Evolutionary conservation across 37 sponge, comb jelly and placozoan species (phyloP).

Genomic region (Beroe ovata): DNA sequence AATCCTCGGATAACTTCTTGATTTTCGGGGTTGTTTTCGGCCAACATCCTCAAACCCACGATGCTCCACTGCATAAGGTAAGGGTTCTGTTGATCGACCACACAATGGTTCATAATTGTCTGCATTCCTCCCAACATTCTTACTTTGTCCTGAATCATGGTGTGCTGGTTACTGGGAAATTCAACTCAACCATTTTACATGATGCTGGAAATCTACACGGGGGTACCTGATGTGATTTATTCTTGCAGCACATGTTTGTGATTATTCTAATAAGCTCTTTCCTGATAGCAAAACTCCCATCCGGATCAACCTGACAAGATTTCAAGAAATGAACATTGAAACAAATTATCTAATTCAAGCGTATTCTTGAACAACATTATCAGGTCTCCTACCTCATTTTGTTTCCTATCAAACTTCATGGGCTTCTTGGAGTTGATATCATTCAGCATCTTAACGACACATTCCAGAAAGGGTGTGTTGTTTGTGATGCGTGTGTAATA

Average conservation of each 20-base stretch:
- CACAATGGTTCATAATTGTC: slow-evolving; percentile 10
- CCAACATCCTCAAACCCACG: slow-evolving; percentile 11
- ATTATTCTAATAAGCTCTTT: slow-evolving; percentile 46
- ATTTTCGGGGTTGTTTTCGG: slow-evolving; percentile 16
- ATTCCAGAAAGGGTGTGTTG: slow-evolving; percentile 63
- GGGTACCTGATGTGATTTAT: slow-evolving; percentile 44
- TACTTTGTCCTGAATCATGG: slow-evolving; percentile 13
- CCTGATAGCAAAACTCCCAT: slow-evolving; percentile 29
- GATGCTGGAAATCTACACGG: no score
- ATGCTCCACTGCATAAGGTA: slow-evolving; percentile 51
- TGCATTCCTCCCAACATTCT: slow-evolving; percentile 18
- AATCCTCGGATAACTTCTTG: slow-evolving; percentile 38
- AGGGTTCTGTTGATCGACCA: slow-evolving; percentile 34
- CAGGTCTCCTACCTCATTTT: no score
- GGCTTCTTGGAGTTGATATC: slow-evolving; percentile 60
- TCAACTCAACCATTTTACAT: no score
- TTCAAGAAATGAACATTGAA: neutral
- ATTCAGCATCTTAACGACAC: slow-evolving; percentile 44
- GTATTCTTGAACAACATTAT: no score
- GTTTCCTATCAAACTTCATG: slow-evolving; percentile 13
- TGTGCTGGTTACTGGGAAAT: no score
- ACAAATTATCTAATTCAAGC: no score
- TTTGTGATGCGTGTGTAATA: slow-evolving; percentile 36
- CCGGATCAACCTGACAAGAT: slow-evolving; percentile 4
- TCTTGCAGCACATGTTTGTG: slow-evolving; percentile 43